Conservation (phyloP, 2,797 vertebrate species). For the Chelon labrosus region DNA sequence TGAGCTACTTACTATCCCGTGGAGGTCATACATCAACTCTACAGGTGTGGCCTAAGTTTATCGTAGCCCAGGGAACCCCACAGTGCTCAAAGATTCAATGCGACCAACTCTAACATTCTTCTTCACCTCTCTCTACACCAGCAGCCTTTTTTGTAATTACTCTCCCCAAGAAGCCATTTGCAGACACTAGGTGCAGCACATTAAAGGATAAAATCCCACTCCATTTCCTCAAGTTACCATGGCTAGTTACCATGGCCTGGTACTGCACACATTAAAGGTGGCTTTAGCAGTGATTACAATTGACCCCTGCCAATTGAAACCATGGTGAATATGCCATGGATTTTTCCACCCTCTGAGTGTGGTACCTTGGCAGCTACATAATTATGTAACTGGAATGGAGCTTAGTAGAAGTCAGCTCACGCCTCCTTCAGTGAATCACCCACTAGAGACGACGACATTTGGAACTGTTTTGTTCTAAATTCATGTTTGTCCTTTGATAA, state of each 20-base stretch:
- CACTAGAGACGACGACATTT: slow-evolving; percentile 4
- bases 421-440: slow-evolving; percentile 17
- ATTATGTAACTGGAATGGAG: slow-evolving; percentile 27
- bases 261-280: slow-evolving; percentile 29
- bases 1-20: neutral
- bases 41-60: slow-evolving; percentile 3
- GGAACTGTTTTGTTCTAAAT: slow-evolving; percentile 11
- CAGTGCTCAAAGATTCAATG: neutral
- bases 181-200: slow-evolving; percentile 14
- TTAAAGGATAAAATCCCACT: slow-evolving; percentile 25
- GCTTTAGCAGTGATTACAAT: slow-evolving; percentile 48
- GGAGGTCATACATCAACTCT: slow-evolving; percentile 16
- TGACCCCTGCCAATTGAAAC: slow-evolving; percentile 42
- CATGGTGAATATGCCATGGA: slow-evolving; percentile 21
- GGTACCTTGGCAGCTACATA: slow-evolving; percentile 37
- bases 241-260: slow-evolving; percentile 38
- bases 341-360: slow-evolving; percentile 32
- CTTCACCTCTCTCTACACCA: slow-evolving; percentile 15
- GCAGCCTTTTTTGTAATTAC: slow-evolving; percentile 47
- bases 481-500: neutral
- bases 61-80: slow-evolving; percentile 24
- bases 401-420: slow-evolving; percentile 15
- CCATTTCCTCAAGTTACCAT: slow-evolving; percentile 38
- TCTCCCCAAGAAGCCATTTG: slow-evolving; percentile 34
- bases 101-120: slow-evolving; percentile 26